A percentile compares a stretch with the other conserved stretches of the same genome.
phyloP scores from a whole-genome alignment of 2,888 invertebrate species.

The Cerastis rubricosa region DNA sequence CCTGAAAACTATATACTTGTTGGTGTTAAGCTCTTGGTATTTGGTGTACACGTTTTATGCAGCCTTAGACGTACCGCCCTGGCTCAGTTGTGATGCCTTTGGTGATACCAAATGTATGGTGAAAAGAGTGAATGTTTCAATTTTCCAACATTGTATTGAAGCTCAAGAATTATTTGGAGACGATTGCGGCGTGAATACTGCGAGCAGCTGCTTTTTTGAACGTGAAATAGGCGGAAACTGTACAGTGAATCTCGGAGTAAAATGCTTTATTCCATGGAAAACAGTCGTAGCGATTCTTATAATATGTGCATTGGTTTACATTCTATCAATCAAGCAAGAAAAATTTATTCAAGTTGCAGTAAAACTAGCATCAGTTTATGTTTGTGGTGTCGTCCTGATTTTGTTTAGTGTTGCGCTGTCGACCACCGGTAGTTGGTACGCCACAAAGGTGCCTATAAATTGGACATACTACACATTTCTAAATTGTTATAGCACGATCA shows the following conservation, averaged over 20 bases:
- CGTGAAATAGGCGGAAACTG: constrained; percentile 81
- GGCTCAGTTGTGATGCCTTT: constrained; percentile 83
- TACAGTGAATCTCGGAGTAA: constrained; percentile 64
- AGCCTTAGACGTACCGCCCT: constrained; percentile 81
- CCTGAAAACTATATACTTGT: constrained; percentile 78
- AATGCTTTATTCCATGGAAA: constrained; percentile 79
- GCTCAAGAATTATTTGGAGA: constrained; percentile 78
- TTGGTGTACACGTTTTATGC: constrained; percentile 82
- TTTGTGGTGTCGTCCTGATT: constrained; percentile 73
- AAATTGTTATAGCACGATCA: constrained; percentile 9
- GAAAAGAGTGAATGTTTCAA: constrained; percentile 81
- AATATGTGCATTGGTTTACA: constrained; percentile 73
- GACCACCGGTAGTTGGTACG: constrained; percentile 83
- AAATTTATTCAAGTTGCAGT: constrained; percentile 75
- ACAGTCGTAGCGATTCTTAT: constrained; percentile 68
- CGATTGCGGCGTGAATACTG: constrained; percentile 85
- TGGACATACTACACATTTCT: constrained; percentile 7
- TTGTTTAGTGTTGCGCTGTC: constrained; percentile 82
- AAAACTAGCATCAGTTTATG: constrained; percentile 74
- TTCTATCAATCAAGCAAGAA: constrained; percentile 79
- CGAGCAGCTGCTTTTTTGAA: constrained; percentile 83
- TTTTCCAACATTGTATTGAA: constrained; percentile 86
- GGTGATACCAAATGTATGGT: constrained; percentile 82
- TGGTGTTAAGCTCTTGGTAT: constrained; percentile 82
- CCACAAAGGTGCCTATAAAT: constrained; percentile 38